Evolutionary conservation across 2,113 vertebrate species (phyloP).

Genomic region (Empidonax traillii): DNA sequence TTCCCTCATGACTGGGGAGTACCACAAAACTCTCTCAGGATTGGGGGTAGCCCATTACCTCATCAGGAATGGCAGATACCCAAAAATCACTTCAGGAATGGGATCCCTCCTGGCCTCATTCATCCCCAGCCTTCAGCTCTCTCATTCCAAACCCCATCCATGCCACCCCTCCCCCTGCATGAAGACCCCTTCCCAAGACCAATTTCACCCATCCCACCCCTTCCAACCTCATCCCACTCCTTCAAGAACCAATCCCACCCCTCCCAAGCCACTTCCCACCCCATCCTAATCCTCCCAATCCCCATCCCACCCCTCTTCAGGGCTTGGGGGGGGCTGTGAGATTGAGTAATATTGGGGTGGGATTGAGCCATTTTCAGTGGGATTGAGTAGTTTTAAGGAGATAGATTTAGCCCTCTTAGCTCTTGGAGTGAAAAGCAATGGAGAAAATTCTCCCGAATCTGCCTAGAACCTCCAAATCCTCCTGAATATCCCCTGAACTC

Average conservation of each 20-base stretch:
- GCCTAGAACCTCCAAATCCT: background rate
- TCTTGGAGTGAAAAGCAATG: background rate
- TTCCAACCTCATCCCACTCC: background rate
- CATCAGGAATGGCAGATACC: too few species aligned
- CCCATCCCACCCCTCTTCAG: background rate
- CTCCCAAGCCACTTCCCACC: too few species aligned
- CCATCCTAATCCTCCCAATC: background rate
- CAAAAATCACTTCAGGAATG: background rate
- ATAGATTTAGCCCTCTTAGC: background rate
- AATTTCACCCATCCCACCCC: background rate
- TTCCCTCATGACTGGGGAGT: background rate
- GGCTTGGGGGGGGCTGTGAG: background rate
- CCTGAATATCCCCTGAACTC: background rate
- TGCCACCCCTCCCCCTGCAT: background rate
- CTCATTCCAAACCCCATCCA: background rate
- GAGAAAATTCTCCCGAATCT: background rate
- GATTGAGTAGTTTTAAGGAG: background rate
- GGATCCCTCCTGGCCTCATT: background rate
- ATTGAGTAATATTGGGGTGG: background rate
- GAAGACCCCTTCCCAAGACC: too few species aligned
- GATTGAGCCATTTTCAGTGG: background rate
- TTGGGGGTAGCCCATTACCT: background rate
- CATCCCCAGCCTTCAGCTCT: background rate
- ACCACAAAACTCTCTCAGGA: background rate
- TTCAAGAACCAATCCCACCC: too few species aligned